Evolutionary conservation across 2,113 vertebrate genomes (phyloP), one percentile per base, ranked within the genome.

Genomic region (Silurus asotus): DNA sequence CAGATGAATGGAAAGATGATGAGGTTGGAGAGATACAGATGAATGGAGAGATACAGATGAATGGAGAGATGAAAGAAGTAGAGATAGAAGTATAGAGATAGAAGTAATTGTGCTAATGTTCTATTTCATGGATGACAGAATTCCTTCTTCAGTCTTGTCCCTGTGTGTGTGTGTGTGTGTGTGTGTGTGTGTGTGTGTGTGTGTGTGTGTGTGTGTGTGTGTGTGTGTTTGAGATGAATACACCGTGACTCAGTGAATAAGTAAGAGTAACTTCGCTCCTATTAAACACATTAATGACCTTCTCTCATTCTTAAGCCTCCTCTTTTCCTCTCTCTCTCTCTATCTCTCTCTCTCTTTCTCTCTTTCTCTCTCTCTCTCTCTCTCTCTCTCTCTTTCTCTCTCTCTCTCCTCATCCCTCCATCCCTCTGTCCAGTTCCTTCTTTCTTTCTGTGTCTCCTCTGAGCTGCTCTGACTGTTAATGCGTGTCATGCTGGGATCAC

Each of bases 51-150:
- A 37, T 37, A 37, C 28, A 37, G 28, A 37, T 37, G 28, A 37
- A 37, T 37, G 28, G 28, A 37, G 28, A 37, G 28, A 37, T 37
- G 28, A 37, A 37, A 2, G 28, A 37, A 1, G 28, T 1, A 37
- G 28, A 37, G 28, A 37, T 37, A n/a, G 37, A 37, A 37, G n/a
- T 37, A 2, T 81, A 58, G 37, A 81, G 53, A 81, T 74, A 55
- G n/a, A 6, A 55, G 13, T 77, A 55, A 77, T 10, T 55, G 74
- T 76, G 74, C 51, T 77, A 77, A 77, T 77, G 75, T 55, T 77
- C 75, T 49, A 77, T 77, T 77, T 77, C 53, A 77, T n/a, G 75
- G n/a, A 77, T 56, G 53, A 77, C 51, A 77, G n/a, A 7, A 56
- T 77, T 28, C 75, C 56, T 77, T 25, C 51, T 28, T 55, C 51